Base-by-base conservation (phyloP, 1,140 invertebrate genomes). In the Cydia strobilella region DNA sequence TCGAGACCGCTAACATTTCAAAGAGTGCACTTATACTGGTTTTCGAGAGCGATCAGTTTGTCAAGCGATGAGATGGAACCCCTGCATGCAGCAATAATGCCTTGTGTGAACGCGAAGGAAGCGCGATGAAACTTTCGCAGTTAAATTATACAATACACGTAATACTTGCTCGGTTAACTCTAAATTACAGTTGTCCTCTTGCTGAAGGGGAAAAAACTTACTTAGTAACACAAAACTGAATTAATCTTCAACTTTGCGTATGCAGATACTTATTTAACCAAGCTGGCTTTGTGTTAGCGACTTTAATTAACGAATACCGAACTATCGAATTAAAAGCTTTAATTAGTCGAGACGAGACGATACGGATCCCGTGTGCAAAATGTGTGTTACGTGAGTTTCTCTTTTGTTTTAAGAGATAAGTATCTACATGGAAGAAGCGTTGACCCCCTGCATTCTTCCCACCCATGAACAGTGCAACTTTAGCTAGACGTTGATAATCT, bases 321-420 rank as follows among this genome's bases (percentile, higher is more conserved):
- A 35, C 25, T 66, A 66, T 66, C 63, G 63, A 66, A 66, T 66
- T 66, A 66, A 66, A 66, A 66, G 63, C 63, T 66, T 66, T 66
- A 66, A 66, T 66, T 66, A 66, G 63, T 31, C 63, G 31, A 66
- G 63, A 66, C 63, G 62, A 25, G 51, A 63, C 62, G 63, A 66
- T 66, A 66, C 63, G 63, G 63, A 66, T 66, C 63, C 63, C 27
- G 63, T 66, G 63, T 31, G 63, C 63, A 31, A 66, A 66, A 66
- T 66, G 27, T 66, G 63, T 66, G 63, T 66, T 66, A 66, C 63
- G 27, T 66, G 2, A 66, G 63, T 66, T 66, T 66, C 63, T 66
- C 63, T 66, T 66, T 66, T 66, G 63, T 66, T 66, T 66, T 1
- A 66, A 66, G 27, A 66, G 63, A 66, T 66, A 66, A 15, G 27